A percentile compares a stretch with the other conserved stretches of the same genome.
phyloP scores from a whole-genome alignment of 1,140 invertebrate species.

The Platyura marginata region DNA sequence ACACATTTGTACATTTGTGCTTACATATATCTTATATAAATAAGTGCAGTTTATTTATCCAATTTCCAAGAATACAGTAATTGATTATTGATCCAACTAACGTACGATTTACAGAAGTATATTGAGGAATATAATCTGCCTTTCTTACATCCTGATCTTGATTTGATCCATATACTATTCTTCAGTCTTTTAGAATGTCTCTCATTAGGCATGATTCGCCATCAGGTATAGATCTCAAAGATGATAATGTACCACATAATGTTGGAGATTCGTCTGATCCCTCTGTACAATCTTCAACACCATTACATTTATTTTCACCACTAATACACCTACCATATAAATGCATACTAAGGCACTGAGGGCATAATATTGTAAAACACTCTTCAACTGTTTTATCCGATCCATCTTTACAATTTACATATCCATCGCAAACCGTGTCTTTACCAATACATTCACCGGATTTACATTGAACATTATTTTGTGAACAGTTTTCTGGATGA shows the following conservation, averaged over 20 bases:
- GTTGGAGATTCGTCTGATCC: conserved; percentile 1
- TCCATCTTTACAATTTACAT: not conserved
- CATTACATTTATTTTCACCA: not conserved
- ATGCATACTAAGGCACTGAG: not conserved
- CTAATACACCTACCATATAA: not conserved
- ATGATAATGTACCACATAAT: not conserved
- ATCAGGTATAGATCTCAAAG: no score
- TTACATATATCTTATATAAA: no score
- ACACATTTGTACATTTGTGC: no score
- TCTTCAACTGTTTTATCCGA: conserved; percentile 1
- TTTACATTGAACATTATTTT: not conserved
- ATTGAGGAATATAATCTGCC: no score
- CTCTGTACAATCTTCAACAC: not conserved
- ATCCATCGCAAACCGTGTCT: conserved; percentile 11
- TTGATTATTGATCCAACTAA: no score
- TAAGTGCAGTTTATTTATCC: no score
- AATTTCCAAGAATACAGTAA: no score
- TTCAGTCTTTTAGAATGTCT: not conserved
- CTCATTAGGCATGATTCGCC: no score
- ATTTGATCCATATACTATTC: not conserved
- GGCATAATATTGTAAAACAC: not conserved
- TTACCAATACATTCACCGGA: not conserved
- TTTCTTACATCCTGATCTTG: no score
- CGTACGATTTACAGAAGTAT: no score
- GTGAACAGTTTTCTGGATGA: not conserved